Conservation (phyloP, 2,888 invertebrate species). For the Melolontha melolontha region DNA sequence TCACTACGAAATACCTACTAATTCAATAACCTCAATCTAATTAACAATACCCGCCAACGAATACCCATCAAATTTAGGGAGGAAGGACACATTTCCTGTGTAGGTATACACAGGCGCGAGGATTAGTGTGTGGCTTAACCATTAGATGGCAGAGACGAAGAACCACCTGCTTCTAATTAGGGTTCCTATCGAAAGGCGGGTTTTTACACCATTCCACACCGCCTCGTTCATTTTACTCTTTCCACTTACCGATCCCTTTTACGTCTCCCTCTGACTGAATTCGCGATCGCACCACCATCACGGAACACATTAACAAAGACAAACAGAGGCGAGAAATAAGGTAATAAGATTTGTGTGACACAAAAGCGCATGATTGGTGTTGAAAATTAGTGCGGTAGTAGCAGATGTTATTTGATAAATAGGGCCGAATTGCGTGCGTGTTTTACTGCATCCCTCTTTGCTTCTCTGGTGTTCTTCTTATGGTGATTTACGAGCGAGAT, state of each 20-base stretch:
- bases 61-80: conserved; percentile 22
- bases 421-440: conserved; percentile 32
- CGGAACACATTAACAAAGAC: conserved; percentile 34
- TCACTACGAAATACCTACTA: conserved; percentile 11
- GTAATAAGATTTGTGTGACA: conserved; percentile 39
- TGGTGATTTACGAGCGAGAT: conserved; percentile 36
- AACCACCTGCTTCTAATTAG: conserved; percentile 38
- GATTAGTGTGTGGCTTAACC: conserved; percentile 36
- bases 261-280: conserved; percentile 8
- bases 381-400: conserved; percentile 38
- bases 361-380: conserved; percentile 38
- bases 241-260: neutral
- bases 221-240: conserved; percentile 23
- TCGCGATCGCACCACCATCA: conserved; percentile 21
- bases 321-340: conserved; percentile 37
- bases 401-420: conserved; percentile 38
- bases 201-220: conserved; percentile 29
- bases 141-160: conserved; percentile 36
- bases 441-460: conserved; percentile 17
- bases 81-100: conserved; percentile 28
- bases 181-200: conserved; percentile 36
- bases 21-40: conserved; percentile 23
- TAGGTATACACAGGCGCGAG: conserved; percentile 21
- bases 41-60: conserved; percentile 12
- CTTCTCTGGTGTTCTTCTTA: conserved; percentile 30